phyloP scores from a whole-genome alignment of 2,888 invertebrate species.

The Eupithecia inturbata region DNA sequence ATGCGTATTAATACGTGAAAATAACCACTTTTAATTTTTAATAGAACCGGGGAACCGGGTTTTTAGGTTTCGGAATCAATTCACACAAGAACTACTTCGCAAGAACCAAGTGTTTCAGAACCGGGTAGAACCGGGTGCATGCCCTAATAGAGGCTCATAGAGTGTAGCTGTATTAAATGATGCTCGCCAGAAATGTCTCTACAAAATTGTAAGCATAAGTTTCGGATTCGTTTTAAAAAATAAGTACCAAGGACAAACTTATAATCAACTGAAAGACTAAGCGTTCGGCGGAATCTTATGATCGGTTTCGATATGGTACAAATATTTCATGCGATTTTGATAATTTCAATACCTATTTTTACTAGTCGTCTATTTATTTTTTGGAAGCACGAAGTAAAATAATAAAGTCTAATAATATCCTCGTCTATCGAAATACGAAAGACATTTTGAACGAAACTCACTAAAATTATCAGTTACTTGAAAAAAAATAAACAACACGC shows the following conservation, averaged over 20 bases:
- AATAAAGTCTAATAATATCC: background rate
- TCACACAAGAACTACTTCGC: no score
- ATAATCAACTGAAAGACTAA: background rate
- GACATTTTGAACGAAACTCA: background rate
- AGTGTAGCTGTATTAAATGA: background rate
- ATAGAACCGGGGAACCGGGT: no score
- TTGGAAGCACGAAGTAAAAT: background rate
- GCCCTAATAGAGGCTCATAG: background rate
- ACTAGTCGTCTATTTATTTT: background rate
- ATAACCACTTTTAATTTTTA: no score
- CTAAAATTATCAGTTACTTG: background rate
- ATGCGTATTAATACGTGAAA: no score
- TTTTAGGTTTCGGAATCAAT: no score
- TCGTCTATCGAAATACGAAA: background rate
- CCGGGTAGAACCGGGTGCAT: no score
- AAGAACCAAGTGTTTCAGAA: no score
- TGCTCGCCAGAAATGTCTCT: background rate
- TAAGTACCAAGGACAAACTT: no score
- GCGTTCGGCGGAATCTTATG: background rate
- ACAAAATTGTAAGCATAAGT: background rate
- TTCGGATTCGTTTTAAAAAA: background rate
- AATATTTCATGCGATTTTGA: background rate
- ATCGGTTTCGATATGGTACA: background rate
- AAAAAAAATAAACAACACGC: no score
- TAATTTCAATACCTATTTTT: background rate